Evolutionary conservation across 1,140 invertebrate genomes (phyloP).

Genomic region (Pseudobourletiella spinata): DNA sequence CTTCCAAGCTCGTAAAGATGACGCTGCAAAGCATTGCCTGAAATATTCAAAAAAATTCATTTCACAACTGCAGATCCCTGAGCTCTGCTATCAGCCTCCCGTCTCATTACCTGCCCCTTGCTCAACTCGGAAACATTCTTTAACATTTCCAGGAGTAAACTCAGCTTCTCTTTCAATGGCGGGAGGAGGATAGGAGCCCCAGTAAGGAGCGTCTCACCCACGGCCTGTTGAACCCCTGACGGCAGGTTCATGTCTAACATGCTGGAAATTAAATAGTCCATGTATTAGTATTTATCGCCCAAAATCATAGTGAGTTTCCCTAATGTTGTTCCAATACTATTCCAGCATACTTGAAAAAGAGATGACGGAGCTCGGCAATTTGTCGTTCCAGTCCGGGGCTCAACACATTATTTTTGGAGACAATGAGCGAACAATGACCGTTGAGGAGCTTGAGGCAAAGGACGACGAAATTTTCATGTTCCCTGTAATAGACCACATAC

Average conservation of each 20-base stretch:
- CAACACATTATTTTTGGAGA: conserved; percentile 6
- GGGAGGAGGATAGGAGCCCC: conserved; percentile 53
- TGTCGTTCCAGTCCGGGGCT: conserved; percentile 9
- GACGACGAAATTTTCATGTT: conserved; percentile 53
- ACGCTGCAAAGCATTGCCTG: conserved; percentile 53
- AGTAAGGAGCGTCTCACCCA: conserved; percentile 50
- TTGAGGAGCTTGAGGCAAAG: conserved; percentile 51
- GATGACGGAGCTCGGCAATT: conserved; percentile 10
- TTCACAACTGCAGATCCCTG: too few species aligned
- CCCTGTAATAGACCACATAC: conserved; percentile 40
- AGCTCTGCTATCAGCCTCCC: too few species aligned
- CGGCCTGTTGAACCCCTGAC: conserved; percentile 46
- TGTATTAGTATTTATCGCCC: too few species aligned
- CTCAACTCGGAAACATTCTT: conserved; percentile 49
- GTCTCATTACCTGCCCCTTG: conserved; percentile 50
- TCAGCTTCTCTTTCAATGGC: conserved; percentile 50
- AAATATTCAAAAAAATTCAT: conserved; percentile 18
- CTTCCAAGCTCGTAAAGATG: conserved; percentile 53
- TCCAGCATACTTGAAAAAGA: conserved; percentile 27
- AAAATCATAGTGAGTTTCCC: too few species aligned
- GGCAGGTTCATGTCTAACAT: conserved; percentile 53
- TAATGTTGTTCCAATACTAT: too few species aligned
- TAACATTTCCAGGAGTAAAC: conserved; percentile 50
- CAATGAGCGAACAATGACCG: conserved; percentile 49
- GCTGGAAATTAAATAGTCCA: too few species aligned